Evolutionary conservation across 2,888 invertebrate genomes (phyloP), one percentile per base, ranked within the genome.

Genomic region (Palloptera scutellata): DNA sequence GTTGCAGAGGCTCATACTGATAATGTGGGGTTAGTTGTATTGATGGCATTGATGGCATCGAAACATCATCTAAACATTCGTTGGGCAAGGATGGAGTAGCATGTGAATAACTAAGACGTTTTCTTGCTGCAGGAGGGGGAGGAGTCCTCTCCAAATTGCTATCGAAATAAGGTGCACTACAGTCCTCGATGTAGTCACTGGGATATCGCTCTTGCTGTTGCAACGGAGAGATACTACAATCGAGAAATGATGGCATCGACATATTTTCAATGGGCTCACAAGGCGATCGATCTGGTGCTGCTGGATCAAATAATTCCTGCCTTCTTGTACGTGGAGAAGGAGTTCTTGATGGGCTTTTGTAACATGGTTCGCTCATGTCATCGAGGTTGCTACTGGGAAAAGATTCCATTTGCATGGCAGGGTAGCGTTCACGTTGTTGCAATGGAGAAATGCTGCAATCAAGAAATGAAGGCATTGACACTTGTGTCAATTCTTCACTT

Each of bases 341-440:
- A 30, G 64, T 64, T 53, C 19, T 51, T 41, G 20, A 41, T 11
- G 51, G 13, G 15, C 51, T 30, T 42, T 64, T 41, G 15, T 30
- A 64, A 0, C 58, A 61, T 19, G 68, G 68, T 20, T 61, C 64
- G 17, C 65, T 68, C 6, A 68, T 54, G 17, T 69, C 62, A 8
- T 64, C 30, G 6, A 30, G 30, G 30, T 30, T 30, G 6, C 30
- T 30, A 30, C 3, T 4, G 2, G 30, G 30, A 2, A 30, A 4
- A 30, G 30, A 30, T 30, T 2, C 3, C 30, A 30, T 30, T 30
- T 30, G 30, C 6, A 30, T 4, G 30, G 30, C 30, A 30, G 30
- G 30, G 6, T 4, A 30, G 2, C 30, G 30, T 30, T 30, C 30
- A 30, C 30, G 30, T 30, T 30, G 30, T 30, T 30, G 30, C 30